Evolutionary conservation across 2,888 invertebrate species (phyloP).

Genomic region (Leptopilina myrica): DNA sequence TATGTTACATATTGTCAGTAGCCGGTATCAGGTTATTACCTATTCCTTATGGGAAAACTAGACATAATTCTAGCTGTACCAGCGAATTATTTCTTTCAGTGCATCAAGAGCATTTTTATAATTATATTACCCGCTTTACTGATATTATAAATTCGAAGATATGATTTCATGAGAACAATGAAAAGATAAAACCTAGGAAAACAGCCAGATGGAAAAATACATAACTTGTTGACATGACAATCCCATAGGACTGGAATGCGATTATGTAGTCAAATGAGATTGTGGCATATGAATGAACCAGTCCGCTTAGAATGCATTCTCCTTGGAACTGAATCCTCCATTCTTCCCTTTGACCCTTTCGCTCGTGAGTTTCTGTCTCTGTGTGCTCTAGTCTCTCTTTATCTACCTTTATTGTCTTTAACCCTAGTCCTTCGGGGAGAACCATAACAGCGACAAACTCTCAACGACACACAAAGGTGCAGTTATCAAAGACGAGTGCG

Average conservation of each 20-base stretch:
- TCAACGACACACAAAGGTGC: constrained; percentile 61
- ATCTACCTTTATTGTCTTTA: constrained; percentile 41
- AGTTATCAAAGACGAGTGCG: constrained; percentile 52
- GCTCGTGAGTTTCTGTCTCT: constrained; percentile 39
- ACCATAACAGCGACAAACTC: constrained; percentile 49
- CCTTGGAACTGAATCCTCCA: constrained; percentile 47
- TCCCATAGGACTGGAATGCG: constrained; percentile 70
- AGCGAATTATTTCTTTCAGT: too few relatives aligned
- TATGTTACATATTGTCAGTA: too few relatives aligned
- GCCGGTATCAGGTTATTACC: too few relatives aligned
- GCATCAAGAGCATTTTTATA: too few relatives aligned
- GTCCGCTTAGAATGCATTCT: constrained; percentile 55
- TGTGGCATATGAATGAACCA: constrained; percentile 76
- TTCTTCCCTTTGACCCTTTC: constrained; percentile 44
- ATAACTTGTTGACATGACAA: constrained; percentile 75
- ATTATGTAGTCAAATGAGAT: constrained; percentile 77
- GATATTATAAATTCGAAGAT: background rate
- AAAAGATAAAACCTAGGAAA: constrained; percentile 46
- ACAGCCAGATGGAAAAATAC: constrained; percentile 66
- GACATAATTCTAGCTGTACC: too few relatives aligned
- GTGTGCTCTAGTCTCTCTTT: constrained; percentile 35
- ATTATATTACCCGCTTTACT: too few relatives aligned
- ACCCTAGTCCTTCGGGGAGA: constrained; percentile 40
- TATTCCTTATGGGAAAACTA: too few relatives aligned
- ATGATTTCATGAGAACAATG: background rate